Percentiles rank a stretch among this genome's conserved stretches.
Conservation (phyloP, 2,797 vertebrate genomes). For the Parambassis ranga region DNA sequence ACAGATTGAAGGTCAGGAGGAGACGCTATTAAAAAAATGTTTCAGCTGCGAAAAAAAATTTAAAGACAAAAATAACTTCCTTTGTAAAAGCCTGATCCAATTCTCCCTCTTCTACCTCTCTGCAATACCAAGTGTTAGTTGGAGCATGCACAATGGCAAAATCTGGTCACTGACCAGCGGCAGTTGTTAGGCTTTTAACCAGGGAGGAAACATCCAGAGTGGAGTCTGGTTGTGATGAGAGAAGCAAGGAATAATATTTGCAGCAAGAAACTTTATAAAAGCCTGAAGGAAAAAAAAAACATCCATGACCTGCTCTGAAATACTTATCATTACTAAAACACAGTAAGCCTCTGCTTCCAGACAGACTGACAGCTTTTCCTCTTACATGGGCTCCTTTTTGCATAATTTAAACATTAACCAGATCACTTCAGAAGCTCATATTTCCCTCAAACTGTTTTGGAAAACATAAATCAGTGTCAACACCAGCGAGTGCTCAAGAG, state of each 20-base stretch:
- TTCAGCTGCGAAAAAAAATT: background rate
- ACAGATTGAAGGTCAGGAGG: background rate
- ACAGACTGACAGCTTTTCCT: background rate
- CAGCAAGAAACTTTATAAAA: slow-evolving; percentile 7
- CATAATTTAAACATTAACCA: background rate
- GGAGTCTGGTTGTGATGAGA: slow-evolving; percentile 18
- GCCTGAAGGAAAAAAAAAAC: slow-evolving; percentile 18
- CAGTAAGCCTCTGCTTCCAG: background rate
- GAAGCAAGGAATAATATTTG: slow-evolving; percentile 9
- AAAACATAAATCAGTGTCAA: background rate
- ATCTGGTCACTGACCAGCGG: slow-evolving; percentile 35
- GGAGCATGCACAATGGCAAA: slow-evolving; percentile 25
- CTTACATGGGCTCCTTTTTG: background rate
- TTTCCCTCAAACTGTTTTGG: background rate
- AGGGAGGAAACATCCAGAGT: slow-evolving; percentile 18
- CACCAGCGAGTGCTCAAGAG: background rate
- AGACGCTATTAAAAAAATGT: no score
- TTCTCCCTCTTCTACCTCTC: background rate
- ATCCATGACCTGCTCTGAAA: background rate
- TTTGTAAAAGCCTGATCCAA: background rate
- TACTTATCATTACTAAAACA: background rate
- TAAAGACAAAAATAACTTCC: no score
- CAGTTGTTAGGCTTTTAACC: slow-evolving; percentile 35
- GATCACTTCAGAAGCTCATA: background rate
- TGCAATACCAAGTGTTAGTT: slow-evolving; percentile 11